Percentiles rank a stretch among this genome's conserved stretches.
phyloP scores from a whole-genome alignment of 2,113 vertebrate species.

The Syngnathus scovelli region DNA sequence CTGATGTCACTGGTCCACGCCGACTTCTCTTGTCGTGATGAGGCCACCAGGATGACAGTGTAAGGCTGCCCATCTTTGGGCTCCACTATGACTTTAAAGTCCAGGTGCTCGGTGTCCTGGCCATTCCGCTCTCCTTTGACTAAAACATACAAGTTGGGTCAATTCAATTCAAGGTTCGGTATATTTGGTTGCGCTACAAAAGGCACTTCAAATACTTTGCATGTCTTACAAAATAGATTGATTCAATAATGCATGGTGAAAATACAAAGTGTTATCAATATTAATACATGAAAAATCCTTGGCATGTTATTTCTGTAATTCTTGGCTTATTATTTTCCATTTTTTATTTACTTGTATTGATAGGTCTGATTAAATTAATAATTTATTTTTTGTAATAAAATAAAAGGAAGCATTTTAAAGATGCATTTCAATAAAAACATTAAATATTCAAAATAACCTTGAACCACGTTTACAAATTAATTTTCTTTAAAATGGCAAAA shows the following conservation, averaged over 20 bases:
- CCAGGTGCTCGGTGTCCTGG: slow-evolving; percentile 87
- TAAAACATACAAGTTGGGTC: slow-evolving; percentile 26
- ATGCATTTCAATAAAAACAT: too few species aligned
- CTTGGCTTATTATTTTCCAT: too few species aligned
- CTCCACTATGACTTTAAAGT: slow-evolving; percentile 95
- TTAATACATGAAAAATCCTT: background rate
- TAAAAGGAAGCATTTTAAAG: too few species aligned
- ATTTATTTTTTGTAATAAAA: too few species aligned
- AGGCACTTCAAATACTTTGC: background rate
- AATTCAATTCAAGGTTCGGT: too few species aligned
- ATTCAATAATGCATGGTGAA: background rate
- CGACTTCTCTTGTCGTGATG: slow-evolving; percentile 90
- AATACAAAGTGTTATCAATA: background rate
- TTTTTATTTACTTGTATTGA: too few species aligned
- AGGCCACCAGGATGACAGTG: slow-evolving; percentile 91
- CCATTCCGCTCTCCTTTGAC: slow-evolving; percentile 68
- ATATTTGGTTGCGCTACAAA: background rate
- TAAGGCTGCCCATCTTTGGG: slow-evolving; percentile 86
- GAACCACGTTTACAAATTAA: too few species aligned
- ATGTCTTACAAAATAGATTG: background rate
- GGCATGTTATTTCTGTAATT: too few species aligned
- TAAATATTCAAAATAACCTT: too few species aligned
- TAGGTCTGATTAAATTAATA: too few species aligned
- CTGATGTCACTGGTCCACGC: slow-evolving; percentile 98
- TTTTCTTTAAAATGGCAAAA: too few species aligned